A percentile compares a stretch with the other conserved stretches of the same genome.
Evolutionary conservation across 2,888 invertebrate genomes (phyloP).

Genomic region (Anthophora plumipes): DNA sequence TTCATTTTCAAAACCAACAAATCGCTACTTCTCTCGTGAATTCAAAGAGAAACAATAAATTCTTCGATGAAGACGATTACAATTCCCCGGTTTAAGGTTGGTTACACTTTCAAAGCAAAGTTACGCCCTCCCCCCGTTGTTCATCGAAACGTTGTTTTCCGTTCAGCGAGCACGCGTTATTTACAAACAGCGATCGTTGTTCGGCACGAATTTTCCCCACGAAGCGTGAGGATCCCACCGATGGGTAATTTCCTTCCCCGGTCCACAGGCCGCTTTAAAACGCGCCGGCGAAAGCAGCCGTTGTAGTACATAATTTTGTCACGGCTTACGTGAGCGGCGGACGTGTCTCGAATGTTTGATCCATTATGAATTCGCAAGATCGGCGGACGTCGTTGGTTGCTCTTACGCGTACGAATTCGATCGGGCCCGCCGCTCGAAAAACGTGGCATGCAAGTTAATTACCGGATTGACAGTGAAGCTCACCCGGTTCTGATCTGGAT

Average conservation of each 20-base stretch:
- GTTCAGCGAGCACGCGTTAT: neutral
- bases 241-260: conserved; percentile 47
- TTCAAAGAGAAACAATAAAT: neutral
- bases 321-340: conserved; percentile 62
- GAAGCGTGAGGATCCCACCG: neutral
- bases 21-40: neutral
- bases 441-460: conserved; percentile 68
- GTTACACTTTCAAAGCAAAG: neutral
- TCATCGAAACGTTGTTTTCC: neutral
- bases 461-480: conserved; percentile 64
- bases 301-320: conserved; percentile 65
- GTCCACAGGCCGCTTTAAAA: conserved; percentile 41
- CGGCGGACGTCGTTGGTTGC: conserved; percentile 22
- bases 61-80: neutral
- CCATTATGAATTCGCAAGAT: conserved; percentile 66
- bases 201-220: conserved; percentile 6
- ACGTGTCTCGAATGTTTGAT: conserved; percentile 59
- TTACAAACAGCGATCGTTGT: conserved; percentile 3
- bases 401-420: conserved; percentile 57
- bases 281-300: conserved; percentile 49
- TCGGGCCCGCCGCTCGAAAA: conserved; percentile 46
- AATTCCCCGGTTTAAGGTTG: neutral
- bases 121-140: neutral
- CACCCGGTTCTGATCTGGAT: conserved; percentile 53
- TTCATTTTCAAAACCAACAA: neutral